Evolutionary conservation across 2,113 vertebrate genomes (phyloP).

Genomic region (Phalacrocorax carbo): DNA sequence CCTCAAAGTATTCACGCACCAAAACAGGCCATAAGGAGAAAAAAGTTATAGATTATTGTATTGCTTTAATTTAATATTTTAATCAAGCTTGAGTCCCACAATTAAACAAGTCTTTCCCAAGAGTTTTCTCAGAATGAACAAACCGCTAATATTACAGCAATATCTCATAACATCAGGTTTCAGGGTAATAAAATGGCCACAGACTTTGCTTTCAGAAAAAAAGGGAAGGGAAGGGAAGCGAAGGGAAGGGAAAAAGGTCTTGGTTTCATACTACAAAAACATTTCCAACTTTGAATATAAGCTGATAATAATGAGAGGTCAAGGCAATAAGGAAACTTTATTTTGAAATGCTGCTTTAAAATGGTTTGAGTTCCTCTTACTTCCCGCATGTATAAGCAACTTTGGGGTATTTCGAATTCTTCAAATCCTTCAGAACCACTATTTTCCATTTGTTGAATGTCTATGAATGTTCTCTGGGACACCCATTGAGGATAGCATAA

Average conservation of each 20-base stretch:
- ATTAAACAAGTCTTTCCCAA: neutral
- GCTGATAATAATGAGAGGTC: neutral
- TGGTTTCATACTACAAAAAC: neutral
- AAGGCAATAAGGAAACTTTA: neutral
- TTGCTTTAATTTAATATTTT: constrained; percentile 21
- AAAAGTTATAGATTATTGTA: neutral
- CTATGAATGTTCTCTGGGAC: neutral
- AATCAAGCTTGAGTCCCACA: neutral
- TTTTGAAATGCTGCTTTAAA: neutral
- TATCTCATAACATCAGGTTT: neutral
- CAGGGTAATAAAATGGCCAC: neutral
- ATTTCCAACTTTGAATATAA: neutral
- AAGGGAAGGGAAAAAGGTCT: neutral
- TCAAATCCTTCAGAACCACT: neutral
- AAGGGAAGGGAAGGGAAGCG: neutral
- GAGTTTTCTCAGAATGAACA: neutral
- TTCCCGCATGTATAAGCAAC: neutral
- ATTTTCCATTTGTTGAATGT: neutral
- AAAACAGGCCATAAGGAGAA: neutral
- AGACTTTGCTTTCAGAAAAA: neutral
- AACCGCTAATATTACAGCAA: neutral
- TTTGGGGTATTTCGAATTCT: neutral
- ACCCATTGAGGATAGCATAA: neutral
- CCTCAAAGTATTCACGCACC: neutral
- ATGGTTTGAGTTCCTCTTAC: neutral